Base-by-base conservation (phyloP, 2,888 invertebrate genomes). In the Gryllus longicercus region DNA sequence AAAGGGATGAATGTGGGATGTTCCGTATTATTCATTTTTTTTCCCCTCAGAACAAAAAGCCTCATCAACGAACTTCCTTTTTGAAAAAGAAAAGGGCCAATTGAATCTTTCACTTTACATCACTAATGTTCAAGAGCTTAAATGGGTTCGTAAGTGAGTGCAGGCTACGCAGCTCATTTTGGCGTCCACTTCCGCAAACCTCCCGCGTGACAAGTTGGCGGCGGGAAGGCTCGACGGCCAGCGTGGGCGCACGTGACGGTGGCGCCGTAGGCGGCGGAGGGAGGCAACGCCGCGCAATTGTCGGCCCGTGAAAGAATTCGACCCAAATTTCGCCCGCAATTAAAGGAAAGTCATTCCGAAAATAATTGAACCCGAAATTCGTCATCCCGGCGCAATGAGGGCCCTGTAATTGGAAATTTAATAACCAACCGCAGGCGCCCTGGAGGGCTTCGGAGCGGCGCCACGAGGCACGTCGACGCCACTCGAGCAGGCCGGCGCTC, bases 311-410 rank as follows among this genome's bases (percentile, higher is more conserved):
- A 63, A 63, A 63, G 63, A 63, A 63, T 63, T 63, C 63, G 63
- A 14, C 63, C n/a, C 63, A 14, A 63, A 63, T 18, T 63, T 63
- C 63, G 16, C 16, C n/a, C 63, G 63, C 63, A 63, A 63, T 63
- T 63, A 63, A 63, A 63, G 63, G n/a, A 63, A 63, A 63, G 63
- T 63, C 63, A 63, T 63, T 63, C 63, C 63, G n/a, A 63, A 63
- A 63, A 63, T 63, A 63, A 63, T 63, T 14, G 63, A 63, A 18
- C 63, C 63, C n/a, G 63, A 63, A 63, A 63, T 63, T 63, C 63
- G 63, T 63, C 63, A 63, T 63, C 63, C 63, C 63, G 4, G 63
- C n/a, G n/a, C 63, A 63, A 63, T n/a, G 63, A 63, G 63, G 63
- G n/a, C 63, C n/a, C 63, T 11, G 63, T 63, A 63, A 63, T 63